Percentiles rank a stretch among this genome's conserved stretches.
phyloP scores from a whole-genome alignment of 2,113 vertebrate species.

The Glaucidium brasilianum region DNA sequence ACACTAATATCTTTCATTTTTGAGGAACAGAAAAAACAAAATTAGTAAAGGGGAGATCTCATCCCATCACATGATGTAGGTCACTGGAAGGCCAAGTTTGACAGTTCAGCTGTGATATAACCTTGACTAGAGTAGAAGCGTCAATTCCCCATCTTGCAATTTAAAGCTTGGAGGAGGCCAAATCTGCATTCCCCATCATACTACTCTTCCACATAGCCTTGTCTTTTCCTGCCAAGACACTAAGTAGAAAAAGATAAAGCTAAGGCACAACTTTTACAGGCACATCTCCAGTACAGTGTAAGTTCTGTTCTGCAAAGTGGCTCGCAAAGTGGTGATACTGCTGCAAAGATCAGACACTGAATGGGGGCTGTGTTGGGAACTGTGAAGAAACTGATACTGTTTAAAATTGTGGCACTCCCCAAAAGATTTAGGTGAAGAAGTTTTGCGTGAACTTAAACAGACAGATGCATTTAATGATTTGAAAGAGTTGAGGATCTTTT shows the following conservation, averaged over 20 bases:
- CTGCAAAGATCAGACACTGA: not conserved
- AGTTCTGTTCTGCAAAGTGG: not conserved
- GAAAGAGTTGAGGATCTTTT: not conserved
- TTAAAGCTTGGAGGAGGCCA: not conserved
- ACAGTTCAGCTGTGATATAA: conserved; percentile 14
- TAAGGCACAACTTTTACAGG: not conserved
- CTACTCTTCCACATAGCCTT: not conserved
- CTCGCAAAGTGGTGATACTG: not conserved
- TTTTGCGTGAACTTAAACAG: not conserved
- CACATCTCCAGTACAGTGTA: not conserved
- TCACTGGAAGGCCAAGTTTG: conserved; percentile 53
- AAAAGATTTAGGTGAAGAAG: conserved; percentile 11
- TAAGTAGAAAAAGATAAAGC: not conserved
- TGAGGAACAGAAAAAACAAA: not conserved
- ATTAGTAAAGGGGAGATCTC: not conserved
- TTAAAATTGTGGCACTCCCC: not conserved
- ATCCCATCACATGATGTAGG: not conserved
- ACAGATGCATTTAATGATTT: not conserved
- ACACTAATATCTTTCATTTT: not conserved
- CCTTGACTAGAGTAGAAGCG: not conserved
- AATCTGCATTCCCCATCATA: conserved; percentile 9
- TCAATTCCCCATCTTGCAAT: conserved; percentile 2
- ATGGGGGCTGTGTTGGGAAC: not conserved
- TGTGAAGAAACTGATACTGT: not conserved
- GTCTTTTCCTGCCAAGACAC: not conserved